Evolutionary conservation across 2,113 vertebrate species (phyloP).

Genomic region (Chionomys nivalis): DNA sequence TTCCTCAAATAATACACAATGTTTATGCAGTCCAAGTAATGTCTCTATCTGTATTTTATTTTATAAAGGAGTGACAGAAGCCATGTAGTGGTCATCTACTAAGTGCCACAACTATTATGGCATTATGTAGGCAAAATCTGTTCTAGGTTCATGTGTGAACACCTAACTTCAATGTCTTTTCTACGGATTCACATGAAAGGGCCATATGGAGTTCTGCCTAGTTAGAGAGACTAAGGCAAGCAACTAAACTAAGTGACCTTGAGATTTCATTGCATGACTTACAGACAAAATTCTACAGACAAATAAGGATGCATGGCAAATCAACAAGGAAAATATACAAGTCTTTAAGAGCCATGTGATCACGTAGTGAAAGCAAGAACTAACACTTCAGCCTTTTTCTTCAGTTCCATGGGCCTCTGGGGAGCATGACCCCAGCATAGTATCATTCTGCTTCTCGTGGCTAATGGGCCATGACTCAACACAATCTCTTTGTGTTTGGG

Average conservation of each 20-base stretch:
- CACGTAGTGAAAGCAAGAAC: neutral
- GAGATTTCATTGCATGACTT: neutral
- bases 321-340: neutral
- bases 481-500: neutral
- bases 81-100: neutral
- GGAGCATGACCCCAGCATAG: rapidly evolving
- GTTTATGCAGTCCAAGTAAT: neutral
- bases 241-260: neutral
- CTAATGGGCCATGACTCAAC: neutral
- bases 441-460: neutral
- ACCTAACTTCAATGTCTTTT: neutral
- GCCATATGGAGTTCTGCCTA: neutral
- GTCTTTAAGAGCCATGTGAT: neutral
- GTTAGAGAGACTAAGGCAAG: conserved; percentile 11
- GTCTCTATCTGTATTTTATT: neutral
- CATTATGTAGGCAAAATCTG: neutral
- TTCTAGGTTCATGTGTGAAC: neutral
- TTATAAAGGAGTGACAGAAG: neutral
- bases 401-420: too few relatives aligned
- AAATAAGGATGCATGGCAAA: conserved; percentile 22
- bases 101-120: neutral
- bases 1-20: conserved; percentile 11
- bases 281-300: conserved; percentile 54
- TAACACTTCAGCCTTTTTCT: neutral
- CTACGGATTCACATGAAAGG: neutral